A percentile compares a stretch with the other conserved stretches of the same genome.
Evolutionary conservation across 1,140 invertebrate genomes (phyloP).

Genomic region (Drosophila littoralis): DNA sequence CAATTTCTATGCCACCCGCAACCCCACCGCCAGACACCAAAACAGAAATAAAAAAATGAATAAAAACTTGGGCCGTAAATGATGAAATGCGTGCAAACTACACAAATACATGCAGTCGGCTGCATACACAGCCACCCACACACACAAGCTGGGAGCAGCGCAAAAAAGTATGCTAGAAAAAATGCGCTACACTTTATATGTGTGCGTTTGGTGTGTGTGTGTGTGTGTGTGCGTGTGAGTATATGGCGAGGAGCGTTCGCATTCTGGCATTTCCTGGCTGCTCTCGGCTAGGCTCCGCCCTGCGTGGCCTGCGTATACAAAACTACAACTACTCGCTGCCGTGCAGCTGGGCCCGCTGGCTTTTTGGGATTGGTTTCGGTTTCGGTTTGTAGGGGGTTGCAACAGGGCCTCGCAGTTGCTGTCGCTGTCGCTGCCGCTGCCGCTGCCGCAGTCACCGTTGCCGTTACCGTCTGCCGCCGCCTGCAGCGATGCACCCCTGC

Average conservation of each 20-base stretch:
- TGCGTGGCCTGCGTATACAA: constrained; percentile 67
- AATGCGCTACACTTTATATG: constrained; percentile 44
- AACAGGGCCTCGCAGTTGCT: constrained; percentile 33
- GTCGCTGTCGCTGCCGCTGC: constrained; percentile 2
- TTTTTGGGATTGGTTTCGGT: constrained; percentile 78
- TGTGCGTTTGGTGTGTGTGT: neutral
- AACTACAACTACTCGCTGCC: constrained; percentile 33
- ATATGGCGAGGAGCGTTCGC: constrained; percentile 8
- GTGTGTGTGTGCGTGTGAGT: neutral
- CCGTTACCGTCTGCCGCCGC: constrained; percentile 1
- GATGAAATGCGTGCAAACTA: constrained; percentile 82
- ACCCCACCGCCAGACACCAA: neutral
- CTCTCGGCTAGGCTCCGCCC: constrained; percentile 72
- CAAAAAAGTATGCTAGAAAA: constrained; percentile 51
- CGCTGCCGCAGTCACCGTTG: neutral
- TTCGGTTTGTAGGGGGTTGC: constrained; percentile 70
- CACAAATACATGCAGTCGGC: constrained; percentile 57
- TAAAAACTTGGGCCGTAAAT: constrained; percentile 56
- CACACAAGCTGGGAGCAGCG: constrained; percentile 19
- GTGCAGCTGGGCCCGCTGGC: constrained; percentile 42
- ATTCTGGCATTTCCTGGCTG: constrained; percentile 24
- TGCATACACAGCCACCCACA: constrained; percentile 9
- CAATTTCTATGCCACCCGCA: constrained; percentile 68
- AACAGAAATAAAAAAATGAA: constrained; percentile 2
- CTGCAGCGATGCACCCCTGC: constrained; percentile 16